phyloP scores from a whole-genome alignment of 2,113 vertebrate species.

The Brienomyrus brachyistius region DNA sequence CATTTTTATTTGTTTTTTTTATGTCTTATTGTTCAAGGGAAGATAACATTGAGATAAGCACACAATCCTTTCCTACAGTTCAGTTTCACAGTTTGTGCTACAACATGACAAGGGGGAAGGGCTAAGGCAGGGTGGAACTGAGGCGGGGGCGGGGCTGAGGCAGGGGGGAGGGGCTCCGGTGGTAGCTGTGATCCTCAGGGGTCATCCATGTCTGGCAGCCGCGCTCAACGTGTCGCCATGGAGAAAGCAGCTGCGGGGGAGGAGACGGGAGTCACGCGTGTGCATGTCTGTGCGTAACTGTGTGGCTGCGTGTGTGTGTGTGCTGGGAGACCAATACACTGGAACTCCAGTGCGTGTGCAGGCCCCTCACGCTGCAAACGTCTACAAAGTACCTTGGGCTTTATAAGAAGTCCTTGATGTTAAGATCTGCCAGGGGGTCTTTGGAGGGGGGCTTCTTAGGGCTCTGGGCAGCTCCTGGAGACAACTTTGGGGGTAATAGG shows the following conservation, averaged over 20 bases:
- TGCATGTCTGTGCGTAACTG: not conserved
- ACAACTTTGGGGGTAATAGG: slow-evolving; percentile 65
- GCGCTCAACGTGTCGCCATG: slow-evolving; percentile 53
- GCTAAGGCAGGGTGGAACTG: slow-evolving; percentile 58
- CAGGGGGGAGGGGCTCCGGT: slow-evolving; percentile 57
- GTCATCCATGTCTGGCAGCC: slow-evolving; percentile 64
- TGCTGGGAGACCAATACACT: not conserved
- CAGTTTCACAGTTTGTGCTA: slow-evolving; percentile 96
- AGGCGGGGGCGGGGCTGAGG: slow-evolving; percentile 43
- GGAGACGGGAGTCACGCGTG: slow-evolving; percentile 29
- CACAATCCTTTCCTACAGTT: slow-evolving; percentile 76
- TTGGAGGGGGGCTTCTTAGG: slow-evolving; percentile 95
- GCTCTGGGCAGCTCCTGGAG: slow-evolving; percentile 86
- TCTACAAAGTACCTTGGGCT: slow-evolving; percentile 18
- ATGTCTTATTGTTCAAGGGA: slow-evolving; percentile 65
- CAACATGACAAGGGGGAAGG: slow-evolving; percentile 69
- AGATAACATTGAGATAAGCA: slow-evolving; percentile 82
- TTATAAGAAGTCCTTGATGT: slow-evolving; percentile 99
- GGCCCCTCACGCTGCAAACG: not conserved
- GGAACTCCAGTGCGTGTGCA: not conserved
- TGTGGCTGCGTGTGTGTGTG: not conserved
- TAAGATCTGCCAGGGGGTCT: slow-evolving; percentile 96
- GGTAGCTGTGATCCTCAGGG: slow-evolving; percentile 68
- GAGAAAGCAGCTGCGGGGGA: slow-evolving; percentile 57
- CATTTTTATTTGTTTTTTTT: slow-evolving; percentile 39